These are phyloP conservation scores for Mythimna pallens DNA, from an alignment of 2,888 invertebrate genomes.

Conservation along the genomic window DNA sequence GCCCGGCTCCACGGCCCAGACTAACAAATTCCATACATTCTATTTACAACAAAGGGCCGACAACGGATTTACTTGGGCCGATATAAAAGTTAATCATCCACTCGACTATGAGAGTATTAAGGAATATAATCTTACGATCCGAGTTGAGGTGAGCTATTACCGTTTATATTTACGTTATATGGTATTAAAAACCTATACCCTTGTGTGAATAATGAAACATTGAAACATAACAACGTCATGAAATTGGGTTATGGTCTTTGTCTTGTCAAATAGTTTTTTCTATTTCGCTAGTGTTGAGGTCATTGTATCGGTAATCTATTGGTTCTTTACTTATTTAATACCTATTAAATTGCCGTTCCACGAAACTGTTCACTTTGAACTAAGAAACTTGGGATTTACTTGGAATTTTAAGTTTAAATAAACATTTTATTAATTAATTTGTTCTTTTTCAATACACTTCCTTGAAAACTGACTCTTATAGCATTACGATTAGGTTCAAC, in stretches of 20 bases:
- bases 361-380: too few species aligned
- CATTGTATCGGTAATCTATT: neutral
- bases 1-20: constrained; percentile 98
- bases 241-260: constrained; percentile 13
- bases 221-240: constrained; percentile 10
- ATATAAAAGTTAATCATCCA: constrained; percentile 98
- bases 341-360: too few species aligned
- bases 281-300: constrained; percentile 1
- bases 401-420: too few species aligned
- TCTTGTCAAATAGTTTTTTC: constrained; percentile 22
- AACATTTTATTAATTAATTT: too few species aligned
- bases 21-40: constrained; percentile 98
- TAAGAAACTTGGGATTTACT: too few species aligned
- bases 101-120: constrained; percentile 98
- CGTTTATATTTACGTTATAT: constrained; percentile 30
- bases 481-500: too few species aligned
- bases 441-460: too few species aligned
- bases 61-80: constrained; percentile 98
- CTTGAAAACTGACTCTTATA: too few species aligned
- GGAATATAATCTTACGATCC: constrained; percentile 98
- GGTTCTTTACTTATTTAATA: too few species aligned
- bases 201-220: constrained; percentile 30
- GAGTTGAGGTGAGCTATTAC: constrained; percentile 95
- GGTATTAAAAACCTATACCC: constrained; percentile 21
- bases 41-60: constrained; percentile 98